Evolutionary conservation across 2,888 invertebrate genomes (phyloP), one percentile per base, ranked within the genome.

Genomic region (Protula sp.): DNA sequence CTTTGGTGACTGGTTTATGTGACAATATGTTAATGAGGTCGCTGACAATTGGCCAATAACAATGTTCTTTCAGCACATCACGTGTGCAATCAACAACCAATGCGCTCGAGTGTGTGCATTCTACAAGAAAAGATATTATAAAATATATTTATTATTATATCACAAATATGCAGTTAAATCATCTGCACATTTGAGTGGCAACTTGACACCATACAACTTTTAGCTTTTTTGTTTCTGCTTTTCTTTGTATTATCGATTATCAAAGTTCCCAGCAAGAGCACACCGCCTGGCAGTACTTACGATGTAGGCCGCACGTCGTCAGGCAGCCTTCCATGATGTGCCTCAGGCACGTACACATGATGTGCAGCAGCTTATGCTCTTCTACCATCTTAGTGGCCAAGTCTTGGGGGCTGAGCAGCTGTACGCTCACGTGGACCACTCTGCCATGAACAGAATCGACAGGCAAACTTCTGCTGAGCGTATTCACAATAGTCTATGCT

Each of bases 21-120:
- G 94, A 92, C 22, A 98, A 85, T 56, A 98, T 91, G 81, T 97
- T 98, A 78, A 95, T 95, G 70, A 98, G 87, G 83, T 98, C 97
- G 0, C 94, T 94, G 38, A 97, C 94, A 4, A 97, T 85, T 0
- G 97, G 95, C 97, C 97, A 98, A 81, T 95, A 97, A 82, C 94
- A 94, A 80, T 98, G 97, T 77, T 95, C 92, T 83, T 93, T 94
- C 93, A 98, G 94, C 27, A 94, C 91, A 62, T 89, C 86, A 67
- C 89, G 86, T 19, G 89, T 90, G 79, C 97, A 97, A 79, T 95
- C 93, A 54, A 97, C 94, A 27, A 95, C 94, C 74, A 87, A 22
- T 26, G 9, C 22, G 24, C 9, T 38, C 9, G 9, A 14, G 38
- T 27, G 30, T 28, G 28, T 27, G 30, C 27, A 29, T 53, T 53